These are phyloP conservation scores for Folsomia candida DNA, from an alignment of 2,888 invertebrate genomes.

Conservation along the genomic window DNA sequence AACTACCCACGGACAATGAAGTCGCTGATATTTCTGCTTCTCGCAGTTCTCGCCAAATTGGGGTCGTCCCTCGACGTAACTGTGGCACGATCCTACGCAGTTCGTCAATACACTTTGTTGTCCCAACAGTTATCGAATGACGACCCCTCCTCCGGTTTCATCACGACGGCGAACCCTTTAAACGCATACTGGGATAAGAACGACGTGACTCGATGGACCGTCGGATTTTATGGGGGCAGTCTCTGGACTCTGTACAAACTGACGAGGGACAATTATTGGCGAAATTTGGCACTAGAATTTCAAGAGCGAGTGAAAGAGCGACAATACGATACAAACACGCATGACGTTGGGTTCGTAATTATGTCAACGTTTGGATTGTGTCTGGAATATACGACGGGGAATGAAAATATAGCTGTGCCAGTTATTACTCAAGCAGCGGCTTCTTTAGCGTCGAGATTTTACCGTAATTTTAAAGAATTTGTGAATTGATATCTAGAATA, in stretches of 20 bases:
- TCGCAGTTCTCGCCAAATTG: too few species aligned
- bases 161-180: slow-evolving; percentile 28
- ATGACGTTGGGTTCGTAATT: slow-evolving; percentile 49
- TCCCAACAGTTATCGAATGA: not conserved
- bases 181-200: slow-evolving; percentile 23
- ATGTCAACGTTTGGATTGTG: slow-evolving; percentile 47
- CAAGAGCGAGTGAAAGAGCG: slow-evolving; percentile 38
- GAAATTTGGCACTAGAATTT: slow-evolving; percentile 27
- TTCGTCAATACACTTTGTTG: slow-evolving; percentile 12
- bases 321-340: slow-evolving; percentile 42
- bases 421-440: slow-evolving; percentile 41
- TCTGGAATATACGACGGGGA: slow-evolving; percentile 29
- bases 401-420: slow-evolving; percentile 7
- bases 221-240: slow-evolving; percentile 46
- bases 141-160: not conserved
- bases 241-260: slow-evolving; percentile 46
- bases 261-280: slow-evolving; percentile 39
- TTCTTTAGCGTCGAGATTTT: slow-evolving; percentile 40
- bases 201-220: slow-evolving; percentile 37
- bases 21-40: too few species aligned
- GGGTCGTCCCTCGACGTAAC: too few species aligned
- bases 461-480: slow-evolving; percentile 32
- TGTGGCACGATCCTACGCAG: not conserved
- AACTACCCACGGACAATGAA: too few species aligned
- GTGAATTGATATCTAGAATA: not conserved